These are phyloP conservation scores for Oscheius sp. DNA, from an alignment of 2,888 invertebrate genomes.

Conservation along the genomic window DNA sequence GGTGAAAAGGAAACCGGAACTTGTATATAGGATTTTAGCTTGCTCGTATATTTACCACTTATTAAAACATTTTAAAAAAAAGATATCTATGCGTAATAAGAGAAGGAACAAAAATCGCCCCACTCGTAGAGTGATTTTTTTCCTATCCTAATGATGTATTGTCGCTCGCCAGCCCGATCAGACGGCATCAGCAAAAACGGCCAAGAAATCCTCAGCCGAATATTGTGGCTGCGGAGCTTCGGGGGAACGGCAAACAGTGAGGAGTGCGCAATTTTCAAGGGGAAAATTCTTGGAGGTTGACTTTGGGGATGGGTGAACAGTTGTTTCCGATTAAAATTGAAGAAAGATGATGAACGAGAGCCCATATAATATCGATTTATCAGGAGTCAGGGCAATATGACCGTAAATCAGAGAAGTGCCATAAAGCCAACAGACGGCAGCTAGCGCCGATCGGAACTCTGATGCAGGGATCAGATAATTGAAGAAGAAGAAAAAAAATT, in stretches of 20 bases:
- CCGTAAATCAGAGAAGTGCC: conserved; percentile 20
- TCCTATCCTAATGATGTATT: no score
- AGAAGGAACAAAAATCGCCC: neutral
- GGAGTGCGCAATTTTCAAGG: neutral
- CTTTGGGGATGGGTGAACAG: no score
- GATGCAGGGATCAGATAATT: no score
- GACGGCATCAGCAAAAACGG: neutral
- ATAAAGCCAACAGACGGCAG: conserved; percentile 20
- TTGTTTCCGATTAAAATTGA: neutral
- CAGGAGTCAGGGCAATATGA: conserved; percentile 4
- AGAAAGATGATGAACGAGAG: neutral
- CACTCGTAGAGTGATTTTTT: no score
- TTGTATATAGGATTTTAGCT: no score
- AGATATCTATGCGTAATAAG: neutral
- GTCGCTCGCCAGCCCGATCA: no score
- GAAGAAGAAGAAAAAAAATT: no score
- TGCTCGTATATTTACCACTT: no score
- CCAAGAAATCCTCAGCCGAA: neutral
- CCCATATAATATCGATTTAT: conserved; percentile 12
- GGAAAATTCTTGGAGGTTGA: no score
- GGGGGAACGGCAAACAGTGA: neutral
- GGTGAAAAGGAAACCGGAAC: neutral
- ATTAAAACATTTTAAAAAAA: neutral
- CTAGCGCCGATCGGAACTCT: no score
- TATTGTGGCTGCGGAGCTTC: neutral